Evolutionary conservation across 2,888 invertebrate species (phyloP), one percentile per base, ranked within the genome.

Genomic region (Lottia scabra): DNA sequence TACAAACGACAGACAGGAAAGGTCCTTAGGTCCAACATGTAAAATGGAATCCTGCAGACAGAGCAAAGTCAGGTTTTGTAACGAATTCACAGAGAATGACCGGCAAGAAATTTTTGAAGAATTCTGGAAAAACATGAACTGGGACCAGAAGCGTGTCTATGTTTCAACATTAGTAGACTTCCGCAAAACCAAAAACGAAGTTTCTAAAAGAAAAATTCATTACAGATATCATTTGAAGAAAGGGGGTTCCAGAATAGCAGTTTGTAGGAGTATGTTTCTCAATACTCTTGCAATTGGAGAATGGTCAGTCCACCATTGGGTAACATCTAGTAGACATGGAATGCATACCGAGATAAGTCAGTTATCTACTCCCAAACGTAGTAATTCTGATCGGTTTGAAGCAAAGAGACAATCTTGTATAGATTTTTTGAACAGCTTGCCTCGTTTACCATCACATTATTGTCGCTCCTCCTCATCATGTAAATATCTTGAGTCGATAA

Each of bases 391-490:
- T 48, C 48, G 48, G 16, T 48, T n/a, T 48, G 16, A 48, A n/a
- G 48, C 16, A 6, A 48, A 19, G 19, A 16, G 15, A n/a, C 15
- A 48, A 48, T 48, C 48, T 48, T 48, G 48, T 48, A 48, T 19
- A 16, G 48, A 48, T 48, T 48, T 48, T 48, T 19, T 48, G 19
- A 19, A 6, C 16, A 19, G n/a, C 12, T 26, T 70, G 15, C 70
- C 70, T 15, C 56, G n/a, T 13, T 16, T 65, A 45, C 70, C 65
- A 15, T 56, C 38, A 30, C 65, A 65, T 26, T 70, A 70, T 38
- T 70, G 65, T 27, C n/a, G 48, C 12, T 16, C 46, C 30, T 46
- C 26, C 13, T 26, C 30, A 3, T 26, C 15, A 10, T 65, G 56
- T 19, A 16, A 19, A 45, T 70, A 65, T 56, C n/a, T 70, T 0